Evolutionary conservation across 2,888 invertebrate genomes (phyloP).

Genomic region (Leistus spinibarbis): DNA sequence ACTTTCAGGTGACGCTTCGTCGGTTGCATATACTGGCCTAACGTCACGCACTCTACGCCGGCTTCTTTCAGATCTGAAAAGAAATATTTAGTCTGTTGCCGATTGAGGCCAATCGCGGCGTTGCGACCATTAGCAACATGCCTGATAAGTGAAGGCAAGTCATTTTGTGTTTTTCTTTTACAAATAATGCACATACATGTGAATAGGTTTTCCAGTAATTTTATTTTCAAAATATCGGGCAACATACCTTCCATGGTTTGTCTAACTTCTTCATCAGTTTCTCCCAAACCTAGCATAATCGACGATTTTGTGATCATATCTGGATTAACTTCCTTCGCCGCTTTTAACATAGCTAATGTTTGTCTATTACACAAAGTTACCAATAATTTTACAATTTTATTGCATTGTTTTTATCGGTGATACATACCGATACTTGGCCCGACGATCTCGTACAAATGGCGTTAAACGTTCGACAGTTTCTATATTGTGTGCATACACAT

Average conservation of each 20-base stretch:
- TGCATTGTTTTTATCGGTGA: neutral
- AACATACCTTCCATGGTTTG: slow-evolving; percentile 77
- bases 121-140: too few species aligned
- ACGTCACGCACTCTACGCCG: slow-evolving; percentile 93
- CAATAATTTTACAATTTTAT: neutral
- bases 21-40: slow-evolving; percentile 99
- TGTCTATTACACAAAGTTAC: slow-evolving; percentile 68
- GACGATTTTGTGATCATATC: slow-evolving; percentile 95
- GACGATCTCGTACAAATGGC: slow-evolving; percentile 88
- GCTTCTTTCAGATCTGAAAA: slow-evolving; percentile 73
- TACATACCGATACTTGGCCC: slow-evolving; percentile 79
- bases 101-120: too few species aligned
- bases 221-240: neutral
- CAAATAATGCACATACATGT: too few species aligned
- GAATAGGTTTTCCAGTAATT: neutral
- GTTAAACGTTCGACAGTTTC: slow-evolving; percentile 94
- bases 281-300: slow-evolving; percentile 96
- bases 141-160: too few species aligned
- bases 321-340: slow-evolving; percentile 81
- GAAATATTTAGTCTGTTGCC: too few species aligned
- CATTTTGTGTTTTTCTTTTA: too few species aligned
- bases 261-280: slow-evolving; percentile 84
- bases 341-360: slow-evolving; percentile 80
- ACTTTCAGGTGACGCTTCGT: slow-evolving; percentile 95
- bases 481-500: slow-evolving; percentile 98